Percentiles rank a stretch among this genome's conserved stretches.
Conservation (phyloP, 1,140 invertebrate genomes). For the Radopholus similis region DNA sequence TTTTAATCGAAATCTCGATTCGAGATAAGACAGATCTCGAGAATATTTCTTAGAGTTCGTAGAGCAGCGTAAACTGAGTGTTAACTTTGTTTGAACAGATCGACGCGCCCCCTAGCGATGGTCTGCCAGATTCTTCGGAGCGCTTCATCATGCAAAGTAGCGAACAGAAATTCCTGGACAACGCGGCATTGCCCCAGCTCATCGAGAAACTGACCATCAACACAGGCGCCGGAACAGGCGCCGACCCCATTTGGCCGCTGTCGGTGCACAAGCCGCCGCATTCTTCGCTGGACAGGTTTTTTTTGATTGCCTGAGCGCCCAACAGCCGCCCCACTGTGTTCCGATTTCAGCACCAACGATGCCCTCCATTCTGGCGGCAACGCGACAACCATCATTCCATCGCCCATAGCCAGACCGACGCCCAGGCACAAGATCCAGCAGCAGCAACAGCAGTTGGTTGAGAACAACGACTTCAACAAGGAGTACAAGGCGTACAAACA, state of each 20-base stretch:
- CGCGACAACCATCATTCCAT: conserved; percentile 32
- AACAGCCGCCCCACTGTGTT: no score
- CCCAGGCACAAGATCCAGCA: conserved; percentile 29
- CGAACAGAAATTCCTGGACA: no score
- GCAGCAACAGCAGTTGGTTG: not conserved
- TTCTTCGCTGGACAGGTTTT: not conserved
- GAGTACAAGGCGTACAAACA: not conserved
- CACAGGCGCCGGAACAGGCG: conserved; percentile 16
- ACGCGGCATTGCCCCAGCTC: not conserved
- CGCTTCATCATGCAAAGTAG: no score
- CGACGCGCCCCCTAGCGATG: no score
- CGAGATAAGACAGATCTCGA: no score
- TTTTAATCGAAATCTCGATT: no score
- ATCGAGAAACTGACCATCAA: conserved; percentile 14
- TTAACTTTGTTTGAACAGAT: no score
- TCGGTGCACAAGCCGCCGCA: not conserved
- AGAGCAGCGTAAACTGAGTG: no score
- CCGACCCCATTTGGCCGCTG: conserved; percentile 25
- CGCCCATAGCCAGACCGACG: conserved; percentile 49
- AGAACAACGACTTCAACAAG: not conserved
- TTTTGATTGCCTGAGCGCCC: no score
- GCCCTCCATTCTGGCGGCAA: not conserved
- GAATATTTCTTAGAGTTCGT: no score
- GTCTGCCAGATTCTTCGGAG: no score
- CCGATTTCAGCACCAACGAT: not conserved